phyloP scores from a whole-genome alignment of 2,888 invertebrate species.

The Cerastoderma edule region DNA sequence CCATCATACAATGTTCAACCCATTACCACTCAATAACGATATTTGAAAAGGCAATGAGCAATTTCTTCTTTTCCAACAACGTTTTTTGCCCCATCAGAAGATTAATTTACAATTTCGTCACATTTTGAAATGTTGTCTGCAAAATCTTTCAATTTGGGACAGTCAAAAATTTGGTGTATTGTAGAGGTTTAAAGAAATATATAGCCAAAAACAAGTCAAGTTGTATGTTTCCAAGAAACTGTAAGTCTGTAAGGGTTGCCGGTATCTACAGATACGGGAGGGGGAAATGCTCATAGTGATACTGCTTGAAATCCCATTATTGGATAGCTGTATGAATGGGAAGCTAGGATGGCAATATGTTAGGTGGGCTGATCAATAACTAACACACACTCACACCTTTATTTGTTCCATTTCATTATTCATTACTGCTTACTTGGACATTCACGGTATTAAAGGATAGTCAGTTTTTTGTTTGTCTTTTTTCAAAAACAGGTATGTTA shows the following conservation, averaged over 20 bases:
- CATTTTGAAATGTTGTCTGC: background rate
- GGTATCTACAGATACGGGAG: too few species aligned
- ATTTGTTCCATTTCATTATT: slow-evolving; percentile 12
- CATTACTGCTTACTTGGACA: slow-evolving; percentile 12
- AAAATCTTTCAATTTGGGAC: slow-evolving; percentile 2
- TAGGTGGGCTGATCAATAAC: slow-evolving; percentile 11
- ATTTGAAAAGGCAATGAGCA: too few species aligned
- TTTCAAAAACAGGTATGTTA: too few species aligned
- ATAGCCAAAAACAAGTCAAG: too few species aligned
- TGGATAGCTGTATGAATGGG: slow-evolving; percentile 9
- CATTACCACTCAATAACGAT: too few species aligned
- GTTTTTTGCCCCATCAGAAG: background rate
- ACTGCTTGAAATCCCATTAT: background rate
- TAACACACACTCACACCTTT: slow-evolving; percentile 3
- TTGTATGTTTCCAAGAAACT: too few species aligned
- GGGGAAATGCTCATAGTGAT: too few species aligned
- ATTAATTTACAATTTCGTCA: background rate
- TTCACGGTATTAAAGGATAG: too few species aligned
- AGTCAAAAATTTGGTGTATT: slow-evolving; percentile 2
- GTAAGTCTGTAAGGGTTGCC: too few species aligned
- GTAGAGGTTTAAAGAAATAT: background rate
- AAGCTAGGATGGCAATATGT: slow-evolving; percentile 1
- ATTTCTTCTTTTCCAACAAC: slow-evolving; percentile 12
- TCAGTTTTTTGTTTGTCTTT: too few species aligned
- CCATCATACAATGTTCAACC: too few species aligned